Evolutionary conservation across 2,888 invertebrate genomes (phyloP).

Genomic region (Hoplodrina ambigua): DNA sequence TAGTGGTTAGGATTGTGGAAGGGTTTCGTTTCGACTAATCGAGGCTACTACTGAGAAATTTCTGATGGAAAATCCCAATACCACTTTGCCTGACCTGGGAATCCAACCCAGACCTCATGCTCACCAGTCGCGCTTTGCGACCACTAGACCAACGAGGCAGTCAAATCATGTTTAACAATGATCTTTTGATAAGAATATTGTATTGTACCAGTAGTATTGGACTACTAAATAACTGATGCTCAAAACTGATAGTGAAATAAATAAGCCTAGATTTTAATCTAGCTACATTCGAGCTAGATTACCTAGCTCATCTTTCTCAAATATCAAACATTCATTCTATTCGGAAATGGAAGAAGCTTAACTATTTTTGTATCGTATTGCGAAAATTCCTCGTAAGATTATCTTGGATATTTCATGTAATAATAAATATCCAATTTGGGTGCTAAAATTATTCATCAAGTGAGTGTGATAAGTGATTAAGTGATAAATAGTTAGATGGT

Average conservation of each 20-base stretch:
- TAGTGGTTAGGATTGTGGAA: constrained; percentile 12
- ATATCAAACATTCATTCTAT: constrained; percentile 34
- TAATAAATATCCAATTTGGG: neutral
- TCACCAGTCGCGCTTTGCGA: too few species aligned
- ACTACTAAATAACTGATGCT: neutral
- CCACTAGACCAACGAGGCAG: too few species aligned
- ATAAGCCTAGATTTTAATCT: constrained; percentile 26
- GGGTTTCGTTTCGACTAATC: too few species aligned
- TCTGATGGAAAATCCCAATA: too few species aligned
- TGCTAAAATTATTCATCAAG: neutral
- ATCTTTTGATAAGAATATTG: too few species aligned
- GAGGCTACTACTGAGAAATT: too few species aligned
- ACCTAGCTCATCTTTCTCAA: constrained; percentile 11
- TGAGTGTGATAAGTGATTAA: neutral
- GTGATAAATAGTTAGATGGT: too few species aligned
- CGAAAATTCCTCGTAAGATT: neutral
- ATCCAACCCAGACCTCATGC: too few species aligned
- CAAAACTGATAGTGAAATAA: constrained; percentile 4
- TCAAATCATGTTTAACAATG: too few species aligned
- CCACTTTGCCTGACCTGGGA: too few species aligned
- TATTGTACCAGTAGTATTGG: too few species aligned
- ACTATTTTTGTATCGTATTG: neutral
- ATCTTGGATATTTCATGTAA: neutral
- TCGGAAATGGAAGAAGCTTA: constrained; percentile 1
- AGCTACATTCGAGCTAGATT: constrained; percentile 22